Evolutionary conservation across 1,140 invertebrate species (phyloP).

Genomic region (Cardiocondyla obscurior): DNA sequence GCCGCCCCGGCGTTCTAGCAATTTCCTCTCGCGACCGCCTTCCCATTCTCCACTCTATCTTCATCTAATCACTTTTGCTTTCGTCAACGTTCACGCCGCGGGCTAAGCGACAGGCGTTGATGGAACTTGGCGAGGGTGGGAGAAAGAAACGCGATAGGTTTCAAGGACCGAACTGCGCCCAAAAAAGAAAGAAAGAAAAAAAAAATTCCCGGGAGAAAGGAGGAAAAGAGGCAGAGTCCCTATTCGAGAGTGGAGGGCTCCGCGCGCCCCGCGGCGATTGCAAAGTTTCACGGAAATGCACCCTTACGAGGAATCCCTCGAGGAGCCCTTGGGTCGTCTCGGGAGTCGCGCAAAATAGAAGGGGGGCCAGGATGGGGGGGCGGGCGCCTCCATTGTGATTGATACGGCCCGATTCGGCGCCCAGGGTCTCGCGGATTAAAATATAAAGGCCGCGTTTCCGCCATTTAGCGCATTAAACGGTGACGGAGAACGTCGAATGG

Average conservation of each 20-base stretch:
- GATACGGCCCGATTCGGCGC: conserved; percentile 13
- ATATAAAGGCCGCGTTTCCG: background rate
- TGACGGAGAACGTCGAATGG: background rate
- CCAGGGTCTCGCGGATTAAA: background rate
- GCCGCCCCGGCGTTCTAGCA: conserved; percentile 1
- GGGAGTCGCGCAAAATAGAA: conserved; percentile 43
- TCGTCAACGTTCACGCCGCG: conserved; percentile 56
- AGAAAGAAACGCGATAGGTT: background rate
- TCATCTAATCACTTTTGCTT: conserved; percentile 56
- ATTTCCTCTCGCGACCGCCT: conserved; percentile 40
- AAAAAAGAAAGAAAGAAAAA: conserved; percentile 1
- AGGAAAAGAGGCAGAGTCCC: background rate
- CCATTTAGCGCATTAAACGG: conserved; percentile 51
- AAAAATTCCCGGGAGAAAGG: background rate
- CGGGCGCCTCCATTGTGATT: conserved; percentile 21
- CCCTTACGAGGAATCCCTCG: conserved; percentile 52
- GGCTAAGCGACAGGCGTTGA: conserved; percentile 61
- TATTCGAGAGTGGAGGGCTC: conserved; percentile 57
- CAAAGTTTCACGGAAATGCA: conserved; percentile 67
- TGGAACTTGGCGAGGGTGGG: conserved; percentile 44
- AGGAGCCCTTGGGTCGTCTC: conserved; percentile 11
- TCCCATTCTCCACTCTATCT: conserved; percentile 53
- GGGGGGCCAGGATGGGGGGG: too few species aligned
- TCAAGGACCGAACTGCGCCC: conserved; percentile 52
- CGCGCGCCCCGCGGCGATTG: conserved; percentile 68